These are phyloP conservation scores for Falco punctatus DNA, from an alignment of 2,113 vertebrate species.

Conservation along the genomic window DNA sequence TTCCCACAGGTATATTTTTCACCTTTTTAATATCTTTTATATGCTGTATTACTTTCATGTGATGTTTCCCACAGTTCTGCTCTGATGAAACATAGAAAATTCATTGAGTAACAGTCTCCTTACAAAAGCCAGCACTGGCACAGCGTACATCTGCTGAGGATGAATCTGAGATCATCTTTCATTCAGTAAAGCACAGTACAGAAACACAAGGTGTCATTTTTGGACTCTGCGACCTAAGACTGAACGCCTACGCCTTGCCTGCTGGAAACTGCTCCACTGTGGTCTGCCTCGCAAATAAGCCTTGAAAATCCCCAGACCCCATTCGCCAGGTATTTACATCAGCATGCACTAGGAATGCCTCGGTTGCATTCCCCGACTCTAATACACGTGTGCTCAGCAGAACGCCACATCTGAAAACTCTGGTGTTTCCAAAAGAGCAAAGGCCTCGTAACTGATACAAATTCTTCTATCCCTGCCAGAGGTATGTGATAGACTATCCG, in stretches of 20 bases:
- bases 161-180: conserved; percentile 33
- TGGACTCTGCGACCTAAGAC: background rate
- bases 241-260: conserved; percentile 21
- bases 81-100: conserved; percentile 40
- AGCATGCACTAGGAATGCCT: background rate
- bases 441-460: background rate
- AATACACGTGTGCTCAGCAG: background rate
- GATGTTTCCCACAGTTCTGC: conserved; percentile 50
- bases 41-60: conserved; percentile 44
- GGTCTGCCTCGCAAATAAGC: conserved; percentile 16
- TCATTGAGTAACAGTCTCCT: conserved; percentile 23
- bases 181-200: background rate
- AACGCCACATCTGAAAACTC: background rate
- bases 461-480: background rate
- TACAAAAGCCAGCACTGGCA: conserved; percentile 40
- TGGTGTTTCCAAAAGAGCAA: background rate
- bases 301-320: conserved; percentile 3
- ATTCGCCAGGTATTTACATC: background rate
- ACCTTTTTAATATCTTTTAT: conserved; percentile 61
- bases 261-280: conserved; percentile 17
- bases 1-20: conserved; percentile 60
- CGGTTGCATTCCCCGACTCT: fast-evolving
- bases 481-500: background rate
- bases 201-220: conserved; percentile 40
- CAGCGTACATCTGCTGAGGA: background rate